These are phyloP conservation scores for Monopterus albus DNA, from an alignment of 2,113 vertebrate species.

Conservation along the genomic window DNA sequence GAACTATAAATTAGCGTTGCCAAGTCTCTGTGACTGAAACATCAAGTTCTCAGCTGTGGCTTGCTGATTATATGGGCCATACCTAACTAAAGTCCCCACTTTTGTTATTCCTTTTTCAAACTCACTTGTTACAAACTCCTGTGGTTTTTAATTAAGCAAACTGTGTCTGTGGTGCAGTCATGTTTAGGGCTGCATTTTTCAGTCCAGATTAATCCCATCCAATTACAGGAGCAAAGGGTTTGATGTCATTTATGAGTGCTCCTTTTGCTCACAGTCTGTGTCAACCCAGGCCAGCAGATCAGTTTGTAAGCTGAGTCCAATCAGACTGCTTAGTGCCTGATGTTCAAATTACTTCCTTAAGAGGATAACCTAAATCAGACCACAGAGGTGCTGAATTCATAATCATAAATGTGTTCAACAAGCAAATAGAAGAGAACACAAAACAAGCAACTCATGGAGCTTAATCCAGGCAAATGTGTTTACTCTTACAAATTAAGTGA, in stretches of 20 bases:
- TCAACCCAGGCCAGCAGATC: constrained; percentile 23
- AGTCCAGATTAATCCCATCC: constrained; percentile 70
- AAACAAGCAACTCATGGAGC: constrained; percentile 30
- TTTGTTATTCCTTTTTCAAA: constrained; percentile 39
- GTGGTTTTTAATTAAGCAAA: constrained; percentile 69
- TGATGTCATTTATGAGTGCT: constrained; percentile 57
- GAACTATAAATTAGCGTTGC: constrained; percentile 25
- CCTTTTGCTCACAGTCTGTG: constrained; percentile 35
- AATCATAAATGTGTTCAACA: constrained; percentile 35
- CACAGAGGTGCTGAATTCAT: constrained; percentile 45
- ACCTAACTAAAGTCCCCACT: constrained; percentile 7
- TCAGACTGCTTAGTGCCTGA: constrained; percentile 34
- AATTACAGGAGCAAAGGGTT: constrained; percentile 67
- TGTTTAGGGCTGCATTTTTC: constrained; percentile 58
- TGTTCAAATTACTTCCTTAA: constrained; percentile 56
- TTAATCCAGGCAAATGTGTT: constrained; percentile 43
- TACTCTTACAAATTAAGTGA: constrained; percentile 41
- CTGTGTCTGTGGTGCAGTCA: constrained; percentile 29
- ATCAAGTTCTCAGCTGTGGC: constrained; percentile 6
- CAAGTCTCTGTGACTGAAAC: constrained; percentile 20
- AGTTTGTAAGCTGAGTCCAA: constrained; percentile 43
- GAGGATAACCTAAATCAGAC: constrained; percentile 42
- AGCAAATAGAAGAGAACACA: constrained; percentile 24
- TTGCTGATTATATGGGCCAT: constrained; percentile 34
- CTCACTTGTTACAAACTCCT: constrained; percentile 51